Conservation (phyloP, 2,797 vertebrate genomes). For the Capromys pilorides region DNA sequence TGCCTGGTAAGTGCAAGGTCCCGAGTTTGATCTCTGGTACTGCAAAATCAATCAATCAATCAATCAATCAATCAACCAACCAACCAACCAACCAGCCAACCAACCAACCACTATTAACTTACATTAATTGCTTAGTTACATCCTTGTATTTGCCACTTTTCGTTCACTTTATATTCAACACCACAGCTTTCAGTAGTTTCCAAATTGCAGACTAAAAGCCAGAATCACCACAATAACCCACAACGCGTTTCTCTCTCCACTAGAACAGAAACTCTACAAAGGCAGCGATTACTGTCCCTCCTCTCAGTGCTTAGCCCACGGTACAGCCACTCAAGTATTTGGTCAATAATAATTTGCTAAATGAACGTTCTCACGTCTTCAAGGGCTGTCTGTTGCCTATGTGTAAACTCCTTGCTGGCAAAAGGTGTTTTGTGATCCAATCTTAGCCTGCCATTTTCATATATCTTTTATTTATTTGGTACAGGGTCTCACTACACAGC, state of each 20-base stretch:
- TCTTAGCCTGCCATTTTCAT: not conserved
- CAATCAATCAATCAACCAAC: too few species aligned
- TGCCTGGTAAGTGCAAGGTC: too few species aligned
- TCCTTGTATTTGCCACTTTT: not conserved
- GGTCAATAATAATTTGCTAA: conserved; percentile 27
- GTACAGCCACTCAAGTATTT: not conserved
- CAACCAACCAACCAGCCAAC: too few species aligned
- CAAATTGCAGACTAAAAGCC: not conserved
- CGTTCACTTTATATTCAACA: not conserved
- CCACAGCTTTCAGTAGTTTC: conserved; percentile 3
- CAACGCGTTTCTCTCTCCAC: not conserved
- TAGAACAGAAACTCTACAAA: not conserved
- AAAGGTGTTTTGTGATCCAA: not conserved
- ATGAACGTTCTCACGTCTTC: not conserved
- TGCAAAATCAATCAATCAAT: too few species aligned
- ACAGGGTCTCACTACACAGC: too few species aligned
- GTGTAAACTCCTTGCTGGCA: conserved; percentile 12
- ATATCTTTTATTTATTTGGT: too few species aligned
- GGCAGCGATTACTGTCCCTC: not conserved
- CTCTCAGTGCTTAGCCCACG: not conserved
- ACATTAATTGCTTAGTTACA: not conserved
- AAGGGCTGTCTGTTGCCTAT: not conserved
- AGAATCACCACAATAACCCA: not conserved
- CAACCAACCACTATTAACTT: not conserved
- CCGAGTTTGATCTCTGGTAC: too few species aligned